These are phyloP conservation scores for Tenthredo distinguenda DNA, from an alignment of 2,888 invertebrate genomes.

Conservation along the genomic window DNA sequence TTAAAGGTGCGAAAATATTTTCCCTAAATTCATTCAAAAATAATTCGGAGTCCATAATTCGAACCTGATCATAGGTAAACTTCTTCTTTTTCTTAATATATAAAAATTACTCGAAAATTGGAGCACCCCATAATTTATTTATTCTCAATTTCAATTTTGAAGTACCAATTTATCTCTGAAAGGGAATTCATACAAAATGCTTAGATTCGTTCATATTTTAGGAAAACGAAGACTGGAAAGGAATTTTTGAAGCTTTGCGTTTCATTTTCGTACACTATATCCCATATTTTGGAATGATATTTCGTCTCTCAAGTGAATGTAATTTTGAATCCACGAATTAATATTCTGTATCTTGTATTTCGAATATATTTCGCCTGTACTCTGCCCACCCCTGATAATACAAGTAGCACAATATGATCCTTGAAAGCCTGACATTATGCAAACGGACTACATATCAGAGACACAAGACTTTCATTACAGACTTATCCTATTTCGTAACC, in stretches of 20 bases:
- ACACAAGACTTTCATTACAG: not conserved
- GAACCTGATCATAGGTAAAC: no score
- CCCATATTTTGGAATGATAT: not conserved
- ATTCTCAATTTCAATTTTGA: not conserved
- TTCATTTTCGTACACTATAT: not conserved
- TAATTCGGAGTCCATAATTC: no score
- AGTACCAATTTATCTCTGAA: not conserved
- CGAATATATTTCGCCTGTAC: not conserved
- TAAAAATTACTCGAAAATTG: no score
- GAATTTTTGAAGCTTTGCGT: not conserved
- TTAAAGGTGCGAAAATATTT: no score
- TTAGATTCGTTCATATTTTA: not conserved
- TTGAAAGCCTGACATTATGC: not conserved
- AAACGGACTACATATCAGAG: slow-evolving; percentile 10
- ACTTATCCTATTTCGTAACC: not conserved
- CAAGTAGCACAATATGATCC: not conserved
- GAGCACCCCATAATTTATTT: no score
- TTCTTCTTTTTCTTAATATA: no score
- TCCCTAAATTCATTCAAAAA: no score
- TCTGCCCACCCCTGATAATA: slow-evolving; percentile 18
- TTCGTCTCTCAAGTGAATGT: not conserved
- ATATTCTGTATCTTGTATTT: not conserved
- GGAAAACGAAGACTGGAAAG: not conserved
- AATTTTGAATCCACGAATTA: not conserved
- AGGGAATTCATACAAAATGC: not conserved